These are phyloP conservation scores for Myotis davidii DNA, from an alignment of 2,113 vertebrate genomes.

Conservation along the genomic window DNA sequence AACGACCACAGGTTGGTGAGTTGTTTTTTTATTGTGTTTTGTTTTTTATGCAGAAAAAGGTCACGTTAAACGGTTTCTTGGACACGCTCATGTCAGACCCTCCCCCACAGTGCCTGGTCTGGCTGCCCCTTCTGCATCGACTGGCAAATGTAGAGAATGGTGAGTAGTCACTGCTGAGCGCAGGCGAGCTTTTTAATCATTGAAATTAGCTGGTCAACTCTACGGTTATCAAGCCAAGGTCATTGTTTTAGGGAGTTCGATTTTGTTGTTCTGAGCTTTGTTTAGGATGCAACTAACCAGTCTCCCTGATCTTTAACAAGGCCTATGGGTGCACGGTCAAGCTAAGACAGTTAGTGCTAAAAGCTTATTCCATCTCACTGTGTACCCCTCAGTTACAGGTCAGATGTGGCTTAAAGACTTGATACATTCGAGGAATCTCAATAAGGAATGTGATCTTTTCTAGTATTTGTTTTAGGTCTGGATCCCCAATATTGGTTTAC, in stretches of 20 bases:
- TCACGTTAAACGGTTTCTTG: slow-evolving; percentile 97
- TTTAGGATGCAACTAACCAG: background rate
- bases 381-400: background rate
- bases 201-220: background rate
- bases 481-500: background rate
- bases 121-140: slow-evolving; percentile 98
- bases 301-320: background rate
- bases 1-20: background rate
- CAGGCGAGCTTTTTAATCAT: background rate
- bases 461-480: background rate
- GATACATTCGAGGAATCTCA: background rate
- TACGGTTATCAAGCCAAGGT: background rate
- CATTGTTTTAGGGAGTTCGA: background rate
- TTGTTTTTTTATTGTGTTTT: background rate
- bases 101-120: slow-evolving; percentile 97
- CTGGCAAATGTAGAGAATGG: slow-evolving; percentile 99
- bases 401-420: background rate
- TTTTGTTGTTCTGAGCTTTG: background rate
- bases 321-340: background rate
- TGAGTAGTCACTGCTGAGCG: slow-evolving; percentile 80
- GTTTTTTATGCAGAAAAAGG: slow-evolving; percentile 92
- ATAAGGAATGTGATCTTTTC: background rate
- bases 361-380: background rate
- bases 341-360: background rate
- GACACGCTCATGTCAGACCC: slow-evolving; percentile 99